These are phyloP conservation scores for Hylyphantes graminicola DNA, from an alignment of 1,140 invertebrate species.

Conservation along the genomic window DNA sequence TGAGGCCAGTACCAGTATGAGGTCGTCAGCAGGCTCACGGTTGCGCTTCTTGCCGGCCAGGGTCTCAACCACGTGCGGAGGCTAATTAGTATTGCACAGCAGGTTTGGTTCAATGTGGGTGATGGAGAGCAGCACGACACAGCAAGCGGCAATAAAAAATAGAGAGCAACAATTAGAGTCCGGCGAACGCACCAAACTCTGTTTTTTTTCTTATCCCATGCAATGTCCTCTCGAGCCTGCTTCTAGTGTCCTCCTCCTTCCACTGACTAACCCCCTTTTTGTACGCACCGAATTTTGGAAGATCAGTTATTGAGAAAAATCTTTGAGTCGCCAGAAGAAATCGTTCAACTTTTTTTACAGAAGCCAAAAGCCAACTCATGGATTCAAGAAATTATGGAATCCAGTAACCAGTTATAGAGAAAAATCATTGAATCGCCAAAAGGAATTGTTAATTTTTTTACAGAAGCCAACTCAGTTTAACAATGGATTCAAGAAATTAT, in stretches of 20 bases:
- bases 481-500: too few species aligned
- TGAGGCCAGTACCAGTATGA: slow-evolving; percentile 85
- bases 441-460: too few species aligned
- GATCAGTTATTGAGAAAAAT: too few species aligned
- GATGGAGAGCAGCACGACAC: slow-evolving; percentile 67
- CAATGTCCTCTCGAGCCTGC: slow-evolving; percentile 54
- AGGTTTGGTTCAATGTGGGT: slow-evolving; percentile 65
- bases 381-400: too few species aligned
- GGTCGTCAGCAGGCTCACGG: slow-evolving; percentile 84
- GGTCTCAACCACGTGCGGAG: slow-evolving; percentile 69
- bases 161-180: slow-evolving; percentile 62
- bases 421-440: too few species aligned
- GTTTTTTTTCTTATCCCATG: slow-evolving; percentile 42
- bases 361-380: too few species aligned
- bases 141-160: slow-evolving; percentile 68
- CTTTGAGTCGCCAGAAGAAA: too few species aligned
- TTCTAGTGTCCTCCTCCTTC: not conserved
- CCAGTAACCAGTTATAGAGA: too few species aligned
- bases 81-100: slow-evolving; percentile 70
- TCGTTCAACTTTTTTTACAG: too few species aligned
- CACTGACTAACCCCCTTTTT: not conserved
- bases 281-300: too few species aligned
- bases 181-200: slow-evolving; percentile 57
- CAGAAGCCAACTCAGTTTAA: too few species aligned
- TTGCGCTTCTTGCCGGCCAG: slow-evolving; percentile 86